These are phyloP conservation scores for Cremastobaeus sp. DNA, from an alignment of 2,888 invertebrate genomes.

Conservation along the genomic window DNA sequence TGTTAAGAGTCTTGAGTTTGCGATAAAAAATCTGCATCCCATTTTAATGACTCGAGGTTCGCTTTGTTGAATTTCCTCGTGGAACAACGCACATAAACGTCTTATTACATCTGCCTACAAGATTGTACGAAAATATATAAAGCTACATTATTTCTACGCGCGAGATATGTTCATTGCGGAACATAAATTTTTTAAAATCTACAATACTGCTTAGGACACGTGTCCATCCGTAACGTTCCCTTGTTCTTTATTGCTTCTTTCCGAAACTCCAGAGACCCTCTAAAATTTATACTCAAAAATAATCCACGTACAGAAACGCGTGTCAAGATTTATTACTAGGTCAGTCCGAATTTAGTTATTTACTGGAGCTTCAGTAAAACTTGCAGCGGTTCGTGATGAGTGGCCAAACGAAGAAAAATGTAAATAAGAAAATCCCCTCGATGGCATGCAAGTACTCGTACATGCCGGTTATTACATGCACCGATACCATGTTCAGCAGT, in stretches of 20 bases:
- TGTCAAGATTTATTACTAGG: constrained; percentile 1
- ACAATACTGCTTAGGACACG: constrained; percentile 7
- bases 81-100: background rate
- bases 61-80: constrained; percentile 2
- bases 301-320: constrained; percentile 1
- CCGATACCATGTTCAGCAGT: too few species aligned
- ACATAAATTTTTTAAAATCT: background rate
- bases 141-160: too few species aligned
- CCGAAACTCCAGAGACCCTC: background rate
- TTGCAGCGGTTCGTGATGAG: too few species aligned
- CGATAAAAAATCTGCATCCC: constrained; percentile 1
- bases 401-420: background rate
- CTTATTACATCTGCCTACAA: constrained; percentile 5
- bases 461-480: too few species aligned
- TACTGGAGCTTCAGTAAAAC: background rate
- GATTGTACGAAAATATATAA: constrained; percentile 6
- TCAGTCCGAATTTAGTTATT: background rate
- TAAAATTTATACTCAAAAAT: background rate
- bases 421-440: constrained; percentile 1
- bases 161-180: too few species aligned
- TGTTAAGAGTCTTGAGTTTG: constrained; percentile 13
- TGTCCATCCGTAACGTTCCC: too few species aligned
- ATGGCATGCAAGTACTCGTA: too few species aligned
- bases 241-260: background rate
- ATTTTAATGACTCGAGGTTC: constrained; percentile 32